Evolutionary conservation across 2,888 invertebrate genomes (phyloP).

Genomic region (Serripes groenlandicus): DNA sequence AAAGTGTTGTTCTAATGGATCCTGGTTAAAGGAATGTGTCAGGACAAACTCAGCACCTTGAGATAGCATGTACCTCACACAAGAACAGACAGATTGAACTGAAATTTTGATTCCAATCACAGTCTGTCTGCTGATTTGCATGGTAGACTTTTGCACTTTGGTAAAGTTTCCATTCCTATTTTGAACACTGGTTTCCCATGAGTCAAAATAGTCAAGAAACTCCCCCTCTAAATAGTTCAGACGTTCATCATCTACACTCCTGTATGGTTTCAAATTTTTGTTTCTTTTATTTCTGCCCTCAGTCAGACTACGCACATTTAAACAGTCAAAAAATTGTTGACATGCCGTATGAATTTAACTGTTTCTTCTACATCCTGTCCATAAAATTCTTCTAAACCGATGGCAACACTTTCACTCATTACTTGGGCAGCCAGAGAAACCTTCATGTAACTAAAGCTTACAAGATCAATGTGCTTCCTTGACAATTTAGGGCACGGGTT

Average conservation of each 20-base stretch:
- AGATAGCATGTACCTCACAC: too few relatives aligned
- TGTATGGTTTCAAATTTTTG: constrained; percentile 15
- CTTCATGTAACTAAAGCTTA: constrained; percentile 33
- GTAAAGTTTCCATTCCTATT: too few relatives aligned
- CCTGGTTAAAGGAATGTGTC: too few relatives aligned
- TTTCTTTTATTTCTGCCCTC: constrained; percentile 44
- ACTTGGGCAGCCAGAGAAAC: constrained; percentile 49
- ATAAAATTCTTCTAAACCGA: constrained; percentile 32
- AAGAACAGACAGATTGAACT: too few relatives aligned
- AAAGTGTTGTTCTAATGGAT: too few relatives aligned
- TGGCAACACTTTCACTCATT: constrained; percentile 33
- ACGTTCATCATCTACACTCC: constrained; percentile 26
- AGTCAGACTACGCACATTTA: constrained; percentile 35
- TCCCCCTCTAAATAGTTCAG: too few relatives aligned
- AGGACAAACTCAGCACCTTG: too few relatives aligned
- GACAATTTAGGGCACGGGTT: background rate
- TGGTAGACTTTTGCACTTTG: too few relatives aligned
- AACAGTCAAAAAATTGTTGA: constrained; percentile 59
- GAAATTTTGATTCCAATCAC: too few relatives aligned
- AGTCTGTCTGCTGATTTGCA: too few relatives aligned
- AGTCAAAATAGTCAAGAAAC: too few relatives aligned
- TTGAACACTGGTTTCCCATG: too few relatives aligned
- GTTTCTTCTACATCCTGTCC: constrained; percentile 33
- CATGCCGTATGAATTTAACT: constrained; percentile 35
- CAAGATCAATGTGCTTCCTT: constrained; percentile 29